Base-by-base conservation (phyloP, 2,797 vertebrate genomes). In the Bufotes viridis region DNA sequence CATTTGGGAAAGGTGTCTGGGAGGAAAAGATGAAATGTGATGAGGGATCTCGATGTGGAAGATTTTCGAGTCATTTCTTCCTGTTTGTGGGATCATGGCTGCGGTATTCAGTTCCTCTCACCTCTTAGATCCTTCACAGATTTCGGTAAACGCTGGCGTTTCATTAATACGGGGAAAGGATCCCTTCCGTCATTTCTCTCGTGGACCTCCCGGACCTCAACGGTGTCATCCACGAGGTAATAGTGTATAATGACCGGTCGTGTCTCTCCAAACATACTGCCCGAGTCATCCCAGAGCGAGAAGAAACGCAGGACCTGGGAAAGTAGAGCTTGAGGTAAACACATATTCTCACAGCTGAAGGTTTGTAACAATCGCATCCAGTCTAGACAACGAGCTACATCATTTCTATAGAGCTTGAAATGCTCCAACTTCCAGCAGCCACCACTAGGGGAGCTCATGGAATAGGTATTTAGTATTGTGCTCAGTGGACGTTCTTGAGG, bases 231-330 rank as follows among this genome's bases (percentile, higher is more conserved):
- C 90, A 94, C 96, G 87, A 99, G 93, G 93, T 96, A 99, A 92
- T 97, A 99, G 78, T 97, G 96, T 90, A 99, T 96, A 78, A 94
- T 90, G 7, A 96, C 97, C 0, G 89, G 91, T 2, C 93, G 93
- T 10, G 91, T 95, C 55, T 97, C 96, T 26, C 94, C 94, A 1
- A 93, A 94, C 91, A 94, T 89, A 83, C 85, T 92, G 82, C 94
- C 90, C 0, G 93, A 90, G 61, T 98, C 94, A 9, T 97, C 96
- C 97, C 96, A 97, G 29, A 95, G 90, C 0, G 96, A 96, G 0
- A 94, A 98, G 93, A 98, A 99, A 15, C 96, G 95, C 90, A 99
- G 95, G 85, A 99, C 98, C 98, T 99, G 57, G 8, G 22, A 78
- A 15, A 1, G 81, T 63, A 80, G 2, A 20, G 42, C 0, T 3